Percentiles rank a stretch among this genome's conserved stretches.
phyloP scores from a whole-genome alignment of 2,888 invertebrate genomes.

The Drosophila robusta region DNA sequence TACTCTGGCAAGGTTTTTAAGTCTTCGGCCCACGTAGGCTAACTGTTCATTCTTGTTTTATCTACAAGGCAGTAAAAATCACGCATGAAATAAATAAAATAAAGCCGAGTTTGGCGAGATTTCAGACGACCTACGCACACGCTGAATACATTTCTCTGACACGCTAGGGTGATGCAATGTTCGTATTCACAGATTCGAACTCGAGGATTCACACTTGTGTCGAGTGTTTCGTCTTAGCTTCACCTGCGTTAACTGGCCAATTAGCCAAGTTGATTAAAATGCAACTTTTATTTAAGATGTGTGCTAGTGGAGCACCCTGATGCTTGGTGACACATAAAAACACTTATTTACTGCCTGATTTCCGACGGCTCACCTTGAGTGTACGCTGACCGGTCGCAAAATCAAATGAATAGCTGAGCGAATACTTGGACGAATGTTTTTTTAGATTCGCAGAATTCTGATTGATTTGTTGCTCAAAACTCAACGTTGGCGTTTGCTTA shows the following conservation, averaged over 20 bases:
- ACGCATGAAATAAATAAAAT: constrained; percentile 37
- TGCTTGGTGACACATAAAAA: constrained; percentile 60
- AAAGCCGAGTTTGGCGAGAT: constrained; percentile 41
- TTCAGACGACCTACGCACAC: constrained; percentile 52
- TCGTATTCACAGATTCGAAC: constrained; percentile 14
- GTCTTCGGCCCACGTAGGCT: background rate
- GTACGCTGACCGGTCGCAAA: constrained; percentile 51
- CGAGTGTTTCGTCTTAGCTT: background rate
- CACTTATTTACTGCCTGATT: constrained; percentile 54
- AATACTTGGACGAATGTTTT: constrained; percentile 1
- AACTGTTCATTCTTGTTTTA: constrained; percentile 8
- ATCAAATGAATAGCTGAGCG: constrained; percentile 5
- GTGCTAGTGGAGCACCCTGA: constrained; percentile 38
- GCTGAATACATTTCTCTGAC: constrained; percentile 14
- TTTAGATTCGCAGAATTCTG: constrained; percentile 40
- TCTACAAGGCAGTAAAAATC: constrained; percentile 13
- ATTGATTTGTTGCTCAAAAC: constrained; percentile 38
- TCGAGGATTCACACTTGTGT: constrained; percentile 1
- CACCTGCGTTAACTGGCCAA: background rate
- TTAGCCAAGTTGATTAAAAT: background rate
- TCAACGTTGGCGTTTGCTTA: constrained; percentile 44
- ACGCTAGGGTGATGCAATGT: constrained; percentile 57
- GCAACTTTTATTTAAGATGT: background rate
- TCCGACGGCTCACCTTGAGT: constrained; percentile 71
- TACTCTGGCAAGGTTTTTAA: constrained; percentile 1